Percentiles rank a stretch among this genome's conserved stretches.
phyloP scores from a whole-genome alignment of 2,888 invertebrate species.

The Shargacucullia verbasci region DNA sequence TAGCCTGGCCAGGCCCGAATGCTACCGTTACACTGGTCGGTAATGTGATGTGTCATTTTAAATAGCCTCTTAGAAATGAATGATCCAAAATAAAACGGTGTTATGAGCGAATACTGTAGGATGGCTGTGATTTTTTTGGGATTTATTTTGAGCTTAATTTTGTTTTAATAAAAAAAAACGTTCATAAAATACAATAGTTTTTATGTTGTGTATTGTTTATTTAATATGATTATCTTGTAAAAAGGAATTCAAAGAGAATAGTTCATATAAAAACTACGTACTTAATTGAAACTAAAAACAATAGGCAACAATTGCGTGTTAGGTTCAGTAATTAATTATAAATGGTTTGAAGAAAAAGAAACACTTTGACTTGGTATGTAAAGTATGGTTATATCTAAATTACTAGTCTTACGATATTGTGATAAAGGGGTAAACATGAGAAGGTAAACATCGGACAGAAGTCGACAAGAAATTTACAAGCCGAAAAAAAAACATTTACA shows the following conservation, averaged over 20 bases:
- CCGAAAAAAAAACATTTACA: too few relatives aligned
- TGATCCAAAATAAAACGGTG: conserved; percentile 59
- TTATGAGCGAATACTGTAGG: conserved; percentile 29
- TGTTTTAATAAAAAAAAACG: too few relatives aligned
- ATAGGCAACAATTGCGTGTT: conserved; percentile 21
- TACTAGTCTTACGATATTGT: too few relatives aligned
- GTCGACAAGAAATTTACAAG: too few relatives aligned
- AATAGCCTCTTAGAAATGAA: conserved; percentile 63
- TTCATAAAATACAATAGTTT: too few relatives aligned
- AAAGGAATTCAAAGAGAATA: background rate
- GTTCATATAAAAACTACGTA: background rate
- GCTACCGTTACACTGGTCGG: conserved; percentile 45
- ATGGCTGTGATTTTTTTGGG: conserved; percentile 19
- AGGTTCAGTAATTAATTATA: conserved; percentile 15
- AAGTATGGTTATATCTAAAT: too few relatives aligned
- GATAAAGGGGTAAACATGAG: too few relatives aligned
- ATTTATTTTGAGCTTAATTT: conserved; percentile 21
- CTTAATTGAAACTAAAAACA: background rate
- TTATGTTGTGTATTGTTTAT: too few relatives aligned
- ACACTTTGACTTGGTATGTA: background rate
- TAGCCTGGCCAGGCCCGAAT: conserved; percentile 38
- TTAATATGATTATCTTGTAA: background rate
- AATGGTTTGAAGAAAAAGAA: conserved; percentile 7
- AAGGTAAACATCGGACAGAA: too few relatives aligned
- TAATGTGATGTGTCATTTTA: conserved; percentile 66